Conservation (phyloP, 1,140 invertebrate genomes). For the Capitella teleta region DNA sequence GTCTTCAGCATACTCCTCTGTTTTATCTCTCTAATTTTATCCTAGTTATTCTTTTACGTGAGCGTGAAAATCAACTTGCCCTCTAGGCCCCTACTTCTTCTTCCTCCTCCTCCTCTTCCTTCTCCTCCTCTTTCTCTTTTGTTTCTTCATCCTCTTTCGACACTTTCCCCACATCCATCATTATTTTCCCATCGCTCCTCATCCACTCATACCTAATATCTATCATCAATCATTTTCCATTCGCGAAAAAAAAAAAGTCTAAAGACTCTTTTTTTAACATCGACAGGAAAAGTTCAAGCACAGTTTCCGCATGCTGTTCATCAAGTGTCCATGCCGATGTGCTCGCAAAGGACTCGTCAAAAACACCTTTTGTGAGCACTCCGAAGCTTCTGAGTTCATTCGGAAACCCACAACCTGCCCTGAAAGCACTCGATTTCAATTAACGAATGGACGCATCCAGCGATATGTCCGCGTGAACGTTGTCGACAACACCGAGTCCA, state of each 20-base stretch:
- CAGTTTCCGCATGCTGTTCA: constrained; percentile 20
- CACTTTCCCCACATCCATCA: not conserved
- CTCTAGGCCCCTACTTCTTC: not conserved
- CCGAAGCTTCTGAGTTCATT: too few species aligned
- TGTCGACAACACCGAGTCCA: too few species aligned
- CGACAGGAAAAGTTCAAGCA: constrained; percentile 25
- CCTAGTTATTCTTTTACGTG: not conserved
- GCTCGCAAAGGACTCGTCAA: too few species aligned
- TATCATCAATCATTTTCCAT: not conserved
- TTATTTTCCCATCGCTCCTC: not conserved
- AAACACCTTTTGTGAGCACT: too few species aligned
- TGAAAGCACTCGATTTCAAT: too few species aligned
- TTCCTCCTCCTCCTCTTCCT: not conserved
- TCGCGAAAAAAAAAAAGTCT: not conserved
- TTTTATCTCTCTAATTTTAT: not conserved
- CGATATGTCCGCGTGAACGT: too few species aligned
- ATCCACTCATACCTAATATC: not conserved
- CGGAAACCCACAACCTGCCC: too few species aligned
- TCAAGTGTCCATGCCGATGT: constrained; percentile 1
- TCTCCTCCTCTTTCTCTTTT: not conserved
- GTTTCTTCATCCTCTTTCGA: not conserved
- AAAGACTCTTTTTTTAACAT: not conserved
- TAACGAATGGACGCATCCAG: too few species aligned
- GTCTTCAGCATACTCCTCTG: not conserved
- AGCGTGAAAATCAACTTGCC: not conserved